phyloP scores from a whole-genome alignment of 1,140 invertebrate species.

The Caenorhabditis elegans region WBcel235 BX284605.5:8807501-8808000 shows the following conservation, averaged over 20 bases:
- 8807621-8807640: conserved; percentile 67
- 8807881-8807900: conserved; percentile 47
- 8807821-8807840: conserved; percentile 62
- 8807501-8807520: neutral
- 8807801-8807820: conserved; percentile 36
- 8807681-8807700: conserved; percentile 51
- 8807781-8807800: conserved; percentile 16
- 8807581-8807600: conserved; percentile 74
- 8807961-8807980: conserved; percentile 60
- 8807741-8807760: conserved; percentile 37
- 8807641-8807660: conserved; percentile 76
- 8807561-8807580: conserved; percentile 71
- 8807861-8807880: conserved; percentile 58
- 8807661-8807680: conserved; percentile 52
- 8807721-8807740: conserved; percentile 54
- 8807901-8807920: conserved; percentile 61
- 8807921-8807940: conserved; percentile 63
- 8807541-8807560: too few species aligned
- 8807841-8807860: conserved; percentile 60
- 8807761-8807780: conserved; percentile 33
- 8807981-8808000: conserved; percentile 57
- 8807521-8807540: too few species aligned
- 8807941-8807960: conserved; percentile 62
- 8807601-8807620: conserved; percentile 82
- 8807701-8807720: conserved; percentile 56